phyloP scores from a whole-genome alignment of 2,113 vertebrate species.

The Alexandromys fortis region DNA sequence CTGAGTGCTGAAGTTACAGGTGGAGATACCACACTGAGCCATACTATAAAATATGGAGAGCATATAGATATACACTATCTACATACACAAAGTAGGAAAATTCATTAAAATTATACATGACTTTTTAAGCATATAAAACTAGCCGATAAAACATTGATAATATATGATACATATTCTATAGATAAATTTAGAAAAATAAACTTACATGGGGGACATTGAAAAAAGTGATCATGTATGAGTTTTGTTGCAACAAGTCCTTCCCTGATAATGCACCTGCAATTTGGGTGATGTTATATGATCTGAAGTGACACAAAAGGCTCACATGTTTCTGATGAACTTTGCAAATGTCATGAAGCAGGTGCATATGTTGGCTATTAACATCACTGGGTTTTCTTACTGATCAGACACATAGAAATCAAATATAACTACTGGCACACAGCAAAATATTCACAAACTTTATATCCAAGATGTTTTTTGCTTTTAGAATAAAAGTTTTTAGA shows the following conservation, averaged over 20 bases:
- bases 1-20: not conserved
- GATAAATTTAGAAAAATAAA: conserved; percentile 15
- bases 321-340: conserved; percentile 83
- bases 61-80: not conserved
- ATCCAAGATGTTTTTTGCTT: not conserved
- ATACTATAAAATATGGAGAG: not conserved
- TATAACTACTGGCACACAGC: conserved; percentile 48
- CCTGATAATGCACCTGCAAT: conserved; percentile 81
- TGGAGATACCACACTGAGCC: not conserved
- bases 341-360: conserved; percentile 79
- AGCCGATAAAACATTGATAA: not conserved
- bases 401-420: conserved; percentile 65
- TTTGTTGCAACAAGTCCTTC: conserved; percentile 55
- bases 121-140: conserved; percentile 8
- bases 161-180: conserved; percentile 35
- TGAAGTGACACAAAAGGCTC: conserved; percentile 73
- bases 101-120: not conserved
- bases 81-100: not conserved
- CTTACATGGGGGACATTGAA: not conserved
- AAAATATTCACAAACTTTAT: conserved; percentile 38
- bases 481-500: not conserved
- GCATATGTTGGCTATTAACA: conserved; percentile 67
- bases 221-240: conserved; percentile 70
- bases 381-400: conserved; percentile 67
- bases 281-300: conserved; percentile 69